These are phyloP conservation scores for Hippocampus kuda DNA, from an alignment of 2,797 vertebrate species.

Conservation along the genomic window DNA sequence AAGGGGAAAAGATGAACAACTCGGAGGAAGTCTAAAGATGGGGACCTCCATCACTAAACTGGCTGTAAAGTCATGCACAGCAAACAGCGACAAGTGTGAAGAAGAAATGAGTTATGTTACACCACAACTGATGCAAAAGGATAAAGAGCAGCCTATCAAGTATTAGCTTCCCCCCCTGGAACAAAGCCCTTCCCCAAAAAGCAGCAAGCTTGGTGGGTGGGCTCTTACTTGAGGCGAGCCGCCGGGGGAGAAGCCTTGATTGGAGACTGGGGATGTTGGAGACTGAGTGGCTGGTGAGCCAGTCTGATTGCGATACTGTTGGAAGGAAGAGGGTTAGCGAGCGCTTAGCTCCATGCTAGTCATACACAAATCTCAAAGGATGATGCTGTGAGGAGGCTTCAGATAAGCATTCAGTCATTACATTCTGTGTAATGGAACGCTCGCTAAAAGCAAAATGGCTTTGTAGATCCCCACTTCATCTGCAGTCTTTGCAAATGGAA, in stretches of 20 bases:
- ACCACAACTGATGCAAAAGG: conserved; percentile 42
- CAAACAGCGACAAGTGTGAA: conserved; percentile 38
- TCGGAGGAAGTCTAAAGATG: conserved; percentile 1
- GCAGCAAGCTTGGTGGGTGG: conserved; percentile 57
- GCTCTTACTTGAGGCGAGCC: conserved; percentile 98
- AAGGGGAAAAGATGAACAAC: not conserved
- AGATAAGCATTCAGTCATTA: conserved; percentile 6
- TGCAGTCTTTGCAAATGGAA: not conserved
- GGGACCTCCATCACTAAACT: conserved; percentile 22
- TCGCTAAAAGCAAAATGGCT: not conserved
- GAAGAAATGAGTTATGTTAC: conserved; percentile 40
- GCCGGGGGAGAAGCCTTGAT: conserved; percentile 99
- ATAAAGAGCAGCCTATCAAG: conserved; percentile 58
- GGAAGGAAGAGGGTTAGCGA: conserved; percentile 81
- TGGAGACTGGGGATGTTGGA: conserved; percentile 99
- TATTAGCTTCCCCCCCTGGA: conserved; percentile 40
- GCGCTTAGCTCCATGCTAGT: conserved; percentile 67
- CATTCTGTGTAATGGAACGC: not conserved
- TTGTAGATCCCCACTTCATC: not conserved
- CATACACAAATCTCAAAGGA: conserved; percentile 49
- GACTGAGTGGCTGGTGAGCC: conserved; percentile 99
- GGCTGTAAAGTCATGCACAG: conserved; percentile 44
- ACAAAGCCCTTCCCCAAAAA: conserved; percentile 57
- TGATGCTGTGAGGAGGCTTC: conserved; percentile 16
- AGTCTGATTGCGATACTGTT: conserved; percentile 97